These are phyloP conservation scores for Sylvilagus floridanus DNA, from an alignment of 2,797 vertebrate species.

Conservation along the genomic window DNA sequence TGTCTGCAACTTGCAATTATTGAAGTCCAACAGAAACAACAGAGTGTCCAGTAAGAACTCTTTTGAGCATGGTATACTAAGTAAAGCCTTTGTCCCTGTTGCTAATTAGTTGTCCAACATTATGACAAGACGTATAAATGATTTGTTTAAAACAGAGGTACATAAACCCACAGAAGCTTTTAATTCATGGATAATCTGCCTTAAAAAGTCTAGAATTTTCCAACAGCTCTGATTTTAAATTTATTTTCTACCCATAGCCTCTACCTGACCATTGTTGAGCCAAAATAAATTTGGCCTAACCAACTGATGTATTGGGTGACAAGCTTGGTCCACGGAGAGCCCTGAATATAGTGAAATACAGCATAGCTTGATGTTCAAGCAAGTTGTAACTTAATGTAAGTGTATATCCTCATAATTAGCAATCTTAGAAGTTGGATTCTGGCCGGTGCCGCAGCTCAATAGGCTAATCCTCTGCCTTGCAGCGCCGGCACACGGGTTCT, in stretches of 20 bases:
- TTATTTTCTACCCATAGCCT: neutral
- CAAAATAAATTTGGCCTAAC: too few relatives aligned
- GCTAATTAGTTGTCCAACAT: neutral
- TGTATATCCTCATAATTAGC: too few relatives aligned
- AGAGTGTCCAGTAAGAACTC: neutral
- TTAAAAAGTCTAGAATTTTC: constrained; percentile 18
- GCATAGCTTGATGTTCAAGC: too few relatives aligned
- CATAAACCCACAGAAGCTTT: rapidly evolving
- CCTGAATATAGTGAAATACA: too few relatives aligned
- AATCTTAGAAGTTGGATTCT: too few relatives aligned
- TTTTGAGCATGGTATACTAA: neutral
- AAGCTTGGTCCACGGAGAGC: too few relatives aligned
- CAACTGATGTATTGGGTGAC: too few relatives aligned
- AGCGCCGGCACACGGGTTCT: too few relatives aligned
- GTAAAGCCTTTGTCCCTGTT: neutral
- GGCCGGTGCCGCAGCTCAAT: too few relatives aligned
- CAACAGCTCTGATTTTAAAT: neutral
- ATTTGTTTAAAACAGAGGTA: neutral
- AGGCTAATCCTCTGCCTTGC: too few relatives aligned
- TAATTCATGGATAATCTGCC: neutral
- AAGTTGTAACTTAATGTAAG: too few relatives aligned
- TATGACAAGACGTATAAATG: neutral
- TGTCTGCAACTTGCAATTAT: neutral
- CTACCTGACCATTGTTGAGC: neutral
- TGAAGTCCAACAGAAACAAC: neutral